phyloP scores from a whole-genome alignment of 2,113 vertebrate species.

The Ceyx cyanopectus region DNA sequence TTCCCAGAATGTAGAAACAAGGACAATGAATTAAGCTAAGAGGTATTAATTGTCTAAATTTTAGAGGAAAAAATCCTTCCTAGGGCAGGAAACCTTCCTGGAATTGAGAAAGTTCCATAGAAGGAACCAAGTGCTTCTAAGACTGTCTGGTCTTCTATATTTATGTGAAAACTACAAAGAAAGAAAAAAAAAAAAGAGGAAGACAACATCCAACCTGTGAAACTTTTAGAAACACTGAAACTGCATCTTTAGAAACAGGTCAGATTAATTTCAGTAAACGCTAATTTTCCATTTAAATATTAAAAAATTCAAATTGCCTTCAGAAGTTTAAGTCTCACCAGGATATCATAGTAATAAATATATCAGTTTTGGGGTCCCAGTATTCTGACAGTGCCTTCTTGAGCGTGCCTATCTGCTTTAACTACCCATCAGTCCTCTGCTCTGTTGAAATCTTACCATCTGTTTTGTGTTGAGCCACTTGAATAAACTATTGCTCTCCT shows the following conservation, averaged over 20 bases:
- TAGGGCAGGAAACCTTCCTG: neutral
- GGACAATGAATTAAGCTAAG: neutral
- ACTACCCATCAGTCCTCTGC: neutral
- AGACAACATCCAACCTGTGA: neutral
- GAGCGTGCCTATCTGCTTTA: neutral
- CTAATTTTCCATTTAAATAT: neutral
- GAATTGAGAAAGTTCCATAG: neutral
- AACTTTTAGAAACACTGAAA: neutral
- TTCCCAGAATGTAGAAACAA: neutral
- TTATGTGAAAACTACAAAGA: neutral
- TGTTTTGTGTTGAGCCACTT: constrained; percentile 47
- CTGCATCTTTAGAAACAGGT: neutral
- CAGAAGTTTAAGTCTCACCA: neutral
- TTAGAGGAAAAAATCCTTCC: neutral
- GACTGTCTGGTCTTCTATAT: neutral
- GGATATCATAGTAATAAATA: neutral
- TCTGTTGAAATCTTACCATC: constrained; percentile 56
- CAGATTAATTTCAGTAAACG: neutral
- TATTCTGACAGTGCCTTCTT: neutral
- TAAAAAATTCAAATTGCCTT: neutral
- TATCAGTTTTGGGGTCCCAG: neutral
- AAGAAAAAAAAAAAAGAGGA: neutral
- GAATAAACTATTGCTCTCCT: constrained; percentile 36
- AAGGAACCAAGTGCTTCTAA: neutral
- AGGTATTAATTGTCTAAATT: neutral